Conservation (phyloP, 1,140 invertebrate species). For the Macrobrachium rosenbergii region DNA sequence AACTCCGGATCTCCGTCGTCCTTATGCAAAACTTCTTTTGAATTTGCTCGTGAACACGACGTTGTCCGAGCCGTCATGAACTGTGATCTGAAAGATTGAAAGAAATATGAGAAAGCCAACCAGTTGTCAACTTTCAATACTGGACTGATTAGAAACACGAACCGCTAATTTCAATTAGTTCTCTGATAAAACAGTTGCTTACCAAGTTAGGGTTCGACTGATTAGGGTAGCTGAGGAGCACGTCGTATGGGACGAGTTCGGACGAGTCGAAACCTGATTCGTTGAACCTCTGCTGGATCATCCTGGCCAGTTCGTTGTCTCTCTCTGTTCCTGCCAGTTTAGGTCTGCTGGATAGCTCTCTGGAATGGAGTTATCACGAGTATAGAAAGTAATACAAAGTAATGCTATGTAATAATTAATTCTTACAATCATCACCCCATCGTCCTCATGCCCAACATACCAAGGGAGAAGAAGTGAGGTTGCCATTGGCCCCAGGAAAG, state of each 20-base stretch:
- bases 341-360: conserved; percentile 52
- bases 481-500: too few relatives aligned
- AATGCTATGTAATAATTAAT: too few relatives aligned
- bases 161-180: too few relatives aligned
- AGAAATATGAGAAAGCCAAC: too few relatives aligned
- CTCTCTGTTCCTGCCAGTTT: conserved; percentile 60
- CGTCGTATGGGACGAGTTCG: conserved; percentile 58
- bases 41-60: conserved; percentile 57
- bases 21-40: conserved; percentile 36
- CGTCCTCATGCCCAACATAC: too few relatives aligned
- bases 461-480: too few relatives aligned
- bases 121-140: too few relatives aligned
- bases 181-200: background rate
- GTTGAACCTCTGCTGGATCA: conserved; percentile 57
- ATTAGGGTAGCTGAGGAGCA: conserved; percentile 64
- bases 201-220: conserved; percentile 61
- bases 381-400: too few relatives aligned
- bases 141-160: too few relatives aligned
- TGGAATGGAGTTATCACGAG: background rate
- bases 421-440: too few relatives aligned
- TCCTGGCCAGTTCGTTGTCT: conserved; percentile 60
- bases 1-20: conserved; percentile 55
- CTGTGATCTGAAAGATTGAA: conserved; percentile 42
- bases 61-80: conserved; percentile 36
- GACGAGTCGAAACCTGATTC: conserved; percentile 60